Evolutionary conservation across 2,888 invertebrate species (phyloP).

Genomic region (Agriopis aurantiaria): DNA sequence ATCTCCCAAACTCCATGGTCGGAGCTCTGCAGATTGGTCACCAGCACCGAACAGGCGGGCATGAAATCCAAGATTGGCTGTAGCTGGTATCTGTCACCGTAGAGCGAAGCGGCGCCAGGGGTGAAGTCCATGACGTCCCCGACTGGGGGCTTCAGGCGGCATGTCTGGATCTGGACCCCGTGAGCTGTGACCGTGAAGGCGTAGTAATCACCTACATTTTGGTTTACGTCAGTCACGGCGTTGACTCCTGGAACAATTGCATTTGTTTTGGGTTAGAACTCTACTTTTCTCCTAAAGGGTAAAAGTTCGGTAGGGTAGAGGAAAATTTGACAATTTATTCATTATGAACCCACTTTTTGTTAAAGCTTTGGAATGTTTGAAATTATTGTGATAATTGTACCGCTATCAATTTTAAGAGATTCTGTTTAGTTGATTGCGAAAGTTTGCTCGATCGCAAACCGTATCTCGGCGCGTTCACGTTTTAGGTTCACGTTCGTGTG

Average conservation of each 20-base stretch:
- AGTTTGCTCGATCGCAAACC: no score
- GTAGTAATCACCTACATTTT: conserved; percentile 22
- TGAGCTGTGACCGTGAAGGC: conserved; percentile 23
- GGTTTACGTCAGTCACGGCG: conserved; percentile 4
- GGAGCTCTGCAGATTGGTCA: conserved; percentile 22
- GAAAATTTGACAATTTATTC: no score
- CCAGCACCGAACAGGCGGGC: conserved; percentile 28
- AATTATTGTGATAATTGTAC: no score
- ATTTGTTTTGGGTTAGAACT: neutral
- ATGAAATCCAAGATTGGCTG: neutral
- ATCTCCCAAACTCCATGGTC: conserved; percentile 41
- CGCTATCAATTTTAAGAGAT: no score
- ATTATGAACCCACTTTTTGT: no score
- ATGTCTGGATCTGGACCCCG: conserved; percentile 13
- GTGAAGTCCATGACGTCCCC: conserved; percentile 24
- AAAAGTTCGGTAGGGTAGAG: no score
- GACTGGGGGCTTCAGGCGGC: conserved; percentile 33
- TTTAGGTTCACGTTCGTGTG: no score
- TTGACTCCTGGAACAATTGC: conserved; percentile 28
- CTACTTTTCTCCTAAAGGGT: no score
- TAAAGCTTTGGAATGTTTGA: no score
- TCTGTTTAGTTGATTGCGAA: no score
- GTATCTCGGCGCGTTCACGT: no score
- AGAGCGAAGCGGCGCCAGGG: conserved; percentile 2
- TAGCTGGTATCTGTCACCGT: conserved; percentile 33